Percentiles rank a stretch among this genome's conserved stretches.
Evolutionary conservation across 1,140 invertebrate genomes (phyloP).

Genomic region (Bactericera cockerelli): DNA sequence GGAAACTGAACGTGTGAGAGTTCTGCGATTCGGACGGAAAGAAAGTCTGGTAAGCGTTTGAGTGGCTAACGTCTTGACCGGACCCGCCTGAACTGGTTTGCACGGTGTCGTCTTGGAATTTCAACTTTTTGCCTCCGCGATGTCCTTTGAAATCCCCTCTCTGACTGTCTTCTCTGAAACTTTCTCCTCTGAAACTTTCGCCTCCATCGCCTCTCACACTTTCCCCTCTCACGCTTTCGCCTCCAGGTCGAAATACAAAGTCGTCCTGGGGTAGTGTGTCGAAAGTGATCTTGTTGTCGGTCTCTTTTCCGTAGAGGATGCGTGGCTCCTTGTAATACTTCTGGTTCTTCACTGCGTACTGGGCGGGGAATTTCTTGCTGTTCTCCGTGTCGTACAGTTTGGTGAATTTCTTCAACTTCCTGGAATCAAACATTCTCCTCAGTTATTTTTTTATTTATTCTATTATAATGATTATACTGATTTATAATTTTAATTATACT

Average conservation of each 20-base stretch:
- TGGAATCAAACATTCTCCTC: too few relatives aligned
- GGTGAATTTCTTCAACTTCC: slow-evolving; percentile 1
- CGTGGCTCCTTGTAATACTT: neutral
- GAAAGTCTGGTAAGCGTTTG: neutral
- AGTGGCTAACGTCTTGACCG: neutral
- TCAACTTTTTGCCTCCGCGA: neutral
- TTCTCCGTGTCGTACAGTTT: neutral
- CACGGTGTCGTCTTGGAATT: neutral
- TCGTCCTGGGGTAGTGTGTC: neutral
- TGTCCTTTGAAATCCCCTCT: neutral
- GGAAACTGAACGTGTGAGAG: neutral
- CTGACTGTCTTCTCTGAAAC: too few relatives aligned
- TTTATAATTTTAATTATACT: too few relatives aligned
- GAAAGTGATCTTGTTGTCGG: neutral
- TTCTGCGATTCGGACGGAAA: neutral
- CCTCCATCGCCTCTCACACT: too few relatives aligned
- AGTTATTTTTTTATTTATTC: too few relatives aligned
- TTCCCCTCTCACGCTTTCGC: neutral
- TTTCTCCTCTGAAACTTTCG: too few relatives aligned
- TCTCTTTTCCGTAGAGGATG: neutral
- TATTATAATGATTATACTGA: too few relatives aligned
- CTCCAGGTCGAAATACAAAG: neutral
- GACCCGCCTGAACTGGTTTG: neutral
- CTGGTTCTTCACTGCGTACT: neutral
- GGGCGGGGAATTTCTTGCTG: neutral